These are phyloP conservation scores for Heteropelma amictum DNA, from an alignment of 2,888 invertebrate species.

Conservation along the genomic window DNA sequence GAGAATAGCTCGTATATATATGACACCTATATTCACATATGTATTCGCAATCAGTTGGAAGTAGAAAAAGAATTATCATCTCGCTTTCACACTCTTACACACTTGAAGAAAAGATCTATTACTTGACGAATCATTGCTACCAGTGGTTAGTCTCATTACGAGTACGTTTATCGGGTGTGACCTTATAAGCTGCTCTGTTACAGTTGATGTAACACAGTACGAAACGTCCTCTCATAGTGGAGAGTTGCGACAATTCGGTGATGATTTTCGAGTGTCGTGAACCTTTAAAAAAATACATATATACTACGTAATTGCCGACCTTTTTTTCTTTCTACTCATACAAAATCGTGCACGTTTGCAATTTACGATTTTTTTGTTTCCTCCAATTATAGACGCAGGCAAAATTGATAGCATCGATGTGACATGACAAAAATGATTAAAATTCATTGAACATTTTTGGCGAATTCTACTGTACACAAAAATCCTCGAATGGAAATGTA, in stretches of 20 bases:
- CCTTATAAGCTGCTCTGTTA: conserved; percentile 54
- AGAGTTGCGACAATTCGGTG: conserved; percentile 21
- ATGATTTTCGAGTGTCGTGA: conserved; percentile 18
- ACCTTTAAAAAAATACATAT: conserved; percentile 20
- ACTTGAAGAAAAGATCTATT: conserved; percentile 51
- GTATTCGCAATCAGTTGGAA: conserved; percentile 33
- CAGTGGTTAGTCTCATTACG: conserved; percentile 69
- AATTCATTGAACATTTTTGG: too few species aligned
- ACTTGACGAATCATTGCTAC: conserved; percentile 55
- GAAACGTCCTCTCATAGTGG: conserved; percentile 41
- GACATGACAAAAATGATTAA: too few species aligned
- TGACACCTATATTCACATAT: too few species aligned
- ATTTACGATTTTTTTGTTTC: too few species aligned
- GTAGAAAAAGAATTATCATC: conserved; percentile 47
- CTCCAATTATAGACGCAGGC: too few species aligned
- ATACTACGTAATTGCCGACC: not conserved
- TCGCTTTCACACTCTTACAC: conserved; percentile 14
- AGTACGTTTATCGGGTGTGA: conserved; percentile 66
- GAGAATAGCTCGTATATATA: not conserved
- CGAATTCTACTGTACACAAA: too few species aligned
- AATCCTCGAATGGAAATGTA: too few species aligned
- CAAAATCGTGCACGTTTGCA: not conserved
- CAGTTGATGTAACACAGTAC: conserved; percentile 50
- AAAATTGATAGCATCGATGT: too few species aligned
- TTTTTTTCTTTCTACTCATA: not conserved